phyloP scores from a whole-genome alignment of 2,113 vertebrate species.

The Peucedramus taeniatus region DNA sequence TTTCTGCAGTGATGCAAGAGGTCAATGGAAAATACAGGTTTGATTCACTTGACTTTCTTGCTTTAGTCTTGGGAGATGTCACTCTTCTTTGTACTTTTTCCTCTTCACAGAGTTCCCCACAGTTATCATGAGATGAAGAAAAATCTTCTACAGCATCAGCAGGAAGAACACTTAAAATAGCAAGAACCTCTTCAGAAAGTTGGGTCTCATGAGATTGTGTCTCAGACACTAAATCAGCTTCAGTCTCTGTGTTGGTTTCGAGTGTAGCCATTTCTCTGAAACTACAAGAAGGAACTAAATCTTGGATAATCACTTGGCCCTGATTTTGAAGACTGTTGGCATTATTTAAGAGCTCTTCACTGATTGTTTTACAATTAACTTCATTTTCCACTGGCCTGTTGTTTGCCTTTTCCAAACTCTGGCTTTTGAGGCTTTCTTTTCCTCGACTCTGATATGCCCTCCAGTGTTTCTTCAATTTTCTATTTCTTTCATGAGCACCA shows the following conservation, averaged over 20 bases:
- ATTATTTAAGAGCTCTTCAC: neutral
- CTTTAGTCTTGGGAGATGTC: constrained; percentile 79
- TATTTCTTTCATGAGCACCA: constrained; percentile 91
- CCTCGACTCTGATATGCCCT: constrained; percentile 75
- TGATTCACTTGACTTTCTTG: constrained; percentile 42
- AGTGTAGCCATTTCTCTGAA: neutral
- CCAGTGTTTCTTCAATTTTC: constrained; percentile 93
- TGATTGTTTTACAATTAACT: constrained; percentile 20
- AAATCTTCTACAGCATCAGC: constrained; percentile 70
- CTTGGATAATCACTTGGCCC: constrained; percentile 2
- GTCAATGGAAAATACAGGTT: constrained; percentile 86
- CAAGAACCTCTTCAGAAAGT: constrained; percentile 53
- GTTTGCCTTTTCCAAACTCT: constrained; percentile 25
- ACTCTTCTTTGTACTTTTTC: constrained; percentile 81
- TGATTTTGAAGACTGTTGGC: neutral
- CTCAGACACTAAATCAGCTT: neutral
- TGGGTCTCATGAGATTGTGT: constrained; percentile 23
- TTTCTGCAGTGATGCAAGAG: constrained; percentile 88
- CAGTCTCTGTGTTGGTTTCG: constrained; percentile 12
- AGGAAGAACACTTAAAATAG: constrained; percentile 75
- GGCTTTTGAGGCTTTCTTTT: constrained; percentile 27
- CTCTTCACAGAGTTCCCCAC: constrained; percentile 66
- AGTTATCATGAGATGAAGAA: constrained; percentile 55
- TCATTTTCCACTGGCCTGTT: constrained; percentile 26
- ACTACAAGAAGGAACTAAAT: neutral